phyloP scores from a whole-genome alignment of 2,797 vertebrate species.

The Ptychadena robeensis region DNA sequence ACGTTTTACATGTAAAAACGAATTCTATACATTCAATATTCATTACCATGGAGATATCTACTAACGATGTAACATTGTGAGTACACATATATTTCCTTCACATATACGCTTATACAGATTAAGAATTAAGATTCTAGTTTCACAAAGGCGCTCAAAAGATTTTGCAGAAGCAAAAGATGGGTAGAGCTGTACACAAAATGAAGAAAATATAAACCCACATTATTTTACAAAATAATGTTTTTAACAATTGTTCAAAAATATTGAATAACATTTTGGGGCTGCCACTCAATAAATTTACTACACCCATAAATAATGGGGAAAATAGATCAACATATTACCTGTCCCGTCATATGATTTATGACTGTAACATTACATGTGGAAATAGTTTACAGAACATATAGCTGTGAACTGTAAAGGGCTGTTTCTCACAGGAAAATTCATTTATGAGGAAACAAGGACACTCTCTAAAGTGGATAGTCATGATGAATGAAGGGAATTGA shows the following conservation, averaged over 20 bases:
- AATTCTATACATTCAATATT: too few species aligned
- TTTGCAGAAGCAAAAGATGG: too few species aligned
- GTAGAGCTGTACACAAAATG: too few species aligned
- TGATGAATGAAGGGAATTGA: background rate
- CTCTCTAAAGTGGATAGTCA: background rate
- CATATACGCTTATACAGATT: too few species aligned
- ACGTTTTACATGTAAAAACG: too few species aligned
- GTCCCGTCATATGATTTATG: constrained; percentile 21
- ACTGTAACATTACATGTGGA: constrained; percentile 23
- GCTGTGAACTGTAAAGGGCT: constrained; percentile 19
- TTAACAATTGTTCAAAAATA: background rate
- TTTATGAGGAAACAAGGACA: constrained; percentile 29
- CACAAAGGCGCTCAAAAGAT: too few species aligned
- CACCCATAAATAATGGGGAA: background rate
- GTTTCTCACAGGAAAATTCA: constrained; percentile 37
- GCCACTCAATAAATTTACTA: background rate
- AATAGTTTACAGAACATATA: constrained; percentile 9
- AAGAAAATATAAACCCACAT: too few species aligned
- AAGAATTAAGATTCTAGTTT: too few species aligned
- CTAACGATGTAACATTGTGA: too few species aligned
- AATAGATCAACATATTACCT: constrained; percentile 24
- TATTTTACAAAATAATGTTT: too few species aligned
- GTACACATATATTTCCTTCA: too few species aligned
- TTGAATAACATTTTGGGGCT: background rate
- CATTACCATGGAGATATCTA: too few species aligned